A percentile compares a stretch with the other conserved stretches of the same genome.
Conservation (phyloP, 2,113 vertebrate species). For the Egretta garzetta region DNA sequence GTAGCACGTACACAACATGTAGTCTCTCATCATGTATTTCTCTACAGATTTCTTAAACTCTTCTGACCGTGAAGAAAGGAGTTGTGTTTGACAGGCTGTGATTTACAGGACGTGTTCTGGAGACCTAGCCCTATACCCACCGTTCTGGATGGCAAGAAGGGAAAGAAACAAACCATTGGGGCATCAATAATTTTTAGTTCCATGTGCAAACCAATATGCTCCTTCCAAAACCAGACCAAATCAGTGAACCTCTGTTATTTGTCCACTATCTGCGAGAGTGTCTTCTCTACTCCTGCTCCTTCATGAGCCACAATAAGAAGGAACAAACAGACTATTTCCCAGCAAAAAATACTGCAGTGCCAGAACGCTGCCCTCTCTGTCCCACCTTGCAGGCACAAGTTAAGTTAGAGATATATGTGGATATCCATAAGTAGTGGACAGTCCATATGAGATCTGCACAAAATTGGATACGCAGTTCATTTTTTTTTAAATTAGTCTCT, state of each 20-base stretch:
- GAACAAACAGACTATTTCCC: background rate
- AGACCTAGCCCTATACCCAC: background rate
- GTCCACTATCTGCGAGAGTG: background rate
- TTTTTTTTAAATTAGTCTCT: background rate
- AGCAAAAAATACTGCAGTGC: background rate
- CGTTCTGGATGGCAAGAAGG: background rate
- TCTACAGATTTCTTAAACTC: background rate
- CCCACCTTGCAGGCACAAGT: background rate
- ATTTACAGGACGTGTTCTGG: background rate
- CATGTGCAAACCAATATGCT: background rate
- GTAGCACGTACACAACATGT: fast-evolving
- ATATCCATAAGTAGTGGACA: background rate
- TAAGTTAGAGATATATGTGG: background rate
- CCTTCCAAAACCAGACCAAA: background rate
- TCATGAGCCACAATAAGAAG: background rate
- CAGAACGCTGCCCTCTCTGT: background rate
- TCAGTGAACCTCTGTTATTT: background rate
- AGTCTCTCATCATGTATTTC: background rate
- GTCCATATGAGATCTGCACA: background rate
- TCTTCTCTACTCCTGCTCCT: background rate
- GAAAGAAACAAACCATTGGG: background rate
- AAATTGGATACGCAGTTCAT: background rate
- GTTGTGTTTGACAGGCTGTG: background rate
- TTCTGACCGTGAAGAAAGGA: background rate
- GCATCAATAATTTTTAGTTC: background rate